Conservation (phyloP, 2,113 vertebrate genomes). For the Dipodomys spectabilis region DNA sequence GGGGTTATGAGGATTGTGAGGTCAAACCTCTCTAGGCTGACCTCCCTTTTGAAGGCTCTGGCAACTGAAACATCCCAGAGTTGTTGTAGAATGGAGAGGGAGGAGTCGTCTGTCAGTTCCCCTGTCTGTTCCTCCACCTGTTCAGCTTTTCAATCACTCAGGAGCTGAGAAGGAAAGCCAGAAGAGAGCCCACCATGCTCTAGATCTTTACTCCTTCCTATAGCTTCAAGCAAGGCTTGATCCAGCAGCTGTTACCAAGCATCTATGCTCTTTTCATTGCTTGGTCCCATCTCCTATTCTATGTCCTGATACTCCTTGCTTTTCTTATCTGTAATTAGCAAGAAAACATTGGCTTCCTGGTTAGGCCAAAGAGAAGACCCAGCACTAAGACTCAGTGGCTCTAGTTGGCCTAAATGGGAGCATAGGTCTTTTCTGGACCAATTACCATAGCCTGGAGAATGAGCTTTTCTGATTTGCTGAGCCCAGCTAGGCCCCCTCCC, state of each 20-base stretch:
- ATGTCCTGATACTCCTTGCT: background rate
- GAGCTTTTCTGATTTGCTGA: constrained; percentile 2
- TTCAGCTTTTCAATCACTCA: background rate
- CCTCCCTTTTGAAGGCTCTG: background rate
- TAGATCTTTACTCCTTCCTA: background rate
- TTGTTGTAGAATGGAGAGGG: background rate
- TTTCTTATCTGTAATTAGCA: constrained; percentile 24
- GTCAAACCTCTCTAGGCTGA: background rate
- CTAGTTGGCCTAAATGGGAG: background rate
- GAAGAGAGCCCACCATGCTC: background rate
- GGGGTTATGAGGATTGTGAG: background rate
- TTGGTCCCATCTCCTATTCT: background rate
- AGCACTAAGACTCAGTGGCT: background rate
- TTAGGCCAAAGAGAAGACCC: background rate
- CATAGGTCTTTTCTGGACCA: constrained; percentile 16
- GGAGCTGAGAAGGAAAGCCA: background rate
- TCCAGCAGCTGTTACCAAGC: constrained; percentile 35
- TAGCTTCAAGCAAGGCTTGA: constrained; percentile 61
- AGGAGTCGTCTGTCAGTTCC: background rate
- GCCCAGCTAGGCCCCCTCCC: background rate
- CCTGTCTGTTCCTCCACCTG: background rate
- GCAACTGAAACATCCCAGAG: background rate
- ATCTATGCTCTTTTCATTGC: background rate
- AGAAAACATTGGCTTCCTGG: constrained; percentile 7
- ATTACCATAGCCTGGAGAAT: background rate